Evolutionary conservation across 1,140 invertebrate genomes (phyloP).

Genomic region (Elymnias hypermnestra): DNA sequence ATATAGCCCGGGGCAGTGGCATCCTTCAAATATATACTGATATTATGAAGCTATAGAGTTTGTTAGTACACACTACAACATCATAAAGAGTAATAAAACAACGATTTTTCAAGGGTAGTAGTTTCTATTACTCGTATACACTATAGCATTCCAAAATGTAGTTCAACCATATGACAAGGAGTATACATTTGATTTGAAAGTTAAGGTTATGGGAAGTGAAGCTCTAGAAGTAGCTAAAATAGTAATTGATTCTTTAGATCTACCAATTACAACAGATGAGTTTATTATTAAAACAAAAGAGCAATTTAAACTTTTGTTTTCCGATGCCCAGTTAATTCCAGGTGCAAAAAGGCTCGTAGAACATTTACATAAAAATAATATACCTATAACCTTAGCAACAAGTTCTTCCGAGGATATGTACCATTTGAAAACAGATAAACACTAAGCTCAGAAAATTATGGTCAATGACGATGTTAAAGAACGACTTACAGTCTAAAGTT

Average conservation of each 20-base stretch:
- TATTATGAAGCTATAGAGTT: no score
- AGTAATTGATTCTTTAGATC: conserved; percentile 80
- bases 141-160: conserved; percentile 82
- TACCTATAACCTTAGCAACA: conserved; percentile 86
- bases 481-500: no score
- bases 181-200: conserved; percentile 87
- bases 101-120: no score
- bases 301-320: conserved; percentile 78
- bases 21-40: no score
- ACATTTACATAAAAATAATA: conserved; percentile 80
- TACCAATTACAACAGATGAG: conserved; percentile 84
- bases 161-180: conserved; percentile 81
- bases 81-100: no score
- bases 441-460: no score
- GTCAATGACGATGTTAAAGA: no score
- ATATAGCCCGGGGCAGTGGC: neutral
- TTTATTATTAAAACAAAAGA: conserved; percentile 66
- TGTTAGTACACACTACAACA: no score
- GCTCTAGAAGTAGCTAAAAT: conserved; percentile 76
- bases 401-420: conserved; percentile 81
- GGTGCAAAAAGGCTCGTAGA: conserved; percentile 82
- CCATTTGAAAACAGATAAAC: conserved; percentile 80
- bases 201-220: conserved; percentile 85
- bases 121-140: no score
- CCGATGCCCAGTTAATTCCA: conserved; percentile 78